Evolutionary conservation across 2,113 vertebrate genomes (phyloP), one percentile per base, ranked within the genome.

Genomic region (Channa maculata): DNA sequence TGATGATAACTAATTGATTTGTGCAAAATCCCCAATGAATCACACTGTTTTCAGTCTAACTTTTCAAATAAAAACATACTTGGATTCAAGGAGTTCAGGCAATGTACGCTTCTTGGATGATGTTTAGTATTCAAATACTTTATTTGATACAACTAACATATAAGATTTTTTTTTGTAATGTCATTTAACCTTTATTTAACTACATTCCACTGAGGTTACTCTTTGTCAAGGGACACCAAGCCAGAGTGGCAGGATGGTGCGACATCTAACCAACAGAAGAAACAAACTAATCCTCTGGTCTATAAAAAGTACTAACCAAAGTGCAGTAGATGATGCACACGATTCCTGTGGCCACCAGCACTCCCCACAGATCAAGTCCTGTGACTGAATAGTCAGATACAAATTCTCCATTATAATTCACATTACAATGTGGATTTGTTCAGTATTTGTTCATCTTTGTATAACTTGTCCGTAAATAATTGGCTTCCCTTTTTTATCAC

Each of bases 291-390:
- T 5, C 4, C 39, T 24, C 24, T 24, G 24, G 24, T 24, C 24
- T 24, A 24, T 24, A 24, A 24, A 24, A 24, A 41, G 38, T 82
- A 94, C 94, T 44, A 71, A 95, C 95, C 94, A 95, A 70, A 72
- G 93, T 93, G 84, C 95, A 95, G 84, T 95, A 95, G 84, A 95
- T 0, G 82, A 95, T 95, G 89, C 95, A 95, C 45, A 95, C 94
- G 0, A 13, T 80, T 51, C 94, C 95, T 14, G 94, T 95, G 2
- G 94, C 93, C 72, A 95, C 93, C 64, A 95, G 77, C 58, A 95
- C 94, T 66, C 95, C 95, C 95, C 95, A 95, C 0, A 95, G 94
- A 77, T 95, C 13, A 33, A 95, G 82, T 43, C 93, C 94, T 62
- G 95, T 95, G 77, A 95, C 95, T 95, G 83, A 44, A 46, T 34